Conservation (phyloP, 2,113 vertebrate species). For the Cichladusa arquata region DNA sequence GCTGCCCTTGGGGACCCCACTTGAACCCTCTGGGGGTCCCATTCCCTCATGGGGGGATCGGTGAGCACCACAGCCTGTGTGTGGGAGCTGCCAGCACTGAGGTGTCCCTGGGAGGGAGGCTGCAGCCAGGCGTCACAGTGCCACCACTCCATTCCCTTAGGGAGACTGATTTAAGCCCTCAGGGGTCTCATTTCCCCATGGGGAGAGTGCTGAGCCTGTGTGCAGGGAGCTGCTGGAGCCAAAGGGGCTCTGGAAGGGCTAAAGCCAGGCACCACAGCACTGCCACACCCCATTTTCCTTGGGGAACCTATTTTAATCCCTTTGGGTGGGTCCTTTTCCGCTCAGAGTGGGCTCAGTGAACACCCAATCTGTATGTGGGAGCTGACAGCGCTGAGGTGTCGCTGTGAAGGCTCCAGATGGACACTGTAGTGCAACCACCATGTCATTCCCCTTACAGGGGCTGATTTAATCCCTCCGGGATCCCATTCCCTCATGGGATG, state of each 20-base stretch:
- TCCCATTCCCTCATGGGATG: neutral
- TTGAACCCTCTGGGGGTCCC: neutral
- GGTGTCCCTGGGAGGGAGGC: rapidly evolving
- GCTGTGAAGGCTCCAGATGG: neutral
- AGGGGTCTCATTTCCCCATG: neutral
- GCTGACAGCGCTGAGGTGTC: neutral
- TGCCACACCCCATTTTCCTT: neutral
- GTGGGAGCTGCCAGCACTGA: neutral
- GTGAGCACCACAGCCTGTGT: neutral
- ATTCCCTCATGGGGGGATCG: neutral
- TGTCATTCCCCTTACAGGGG: neutral
- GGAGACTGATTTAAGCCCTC: neutral
- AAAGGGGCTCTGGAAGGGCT: neutral
- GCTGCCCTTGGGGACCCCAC: neutral
- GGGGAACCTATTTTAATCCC: neutral
- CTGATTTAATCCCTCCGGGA: neutral
- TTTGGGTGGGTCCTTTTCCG: neutral
- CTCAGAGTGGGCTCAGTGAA: neutral
- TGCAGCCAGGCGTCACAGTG: neutral
- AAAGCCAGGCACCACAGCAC: neutral
- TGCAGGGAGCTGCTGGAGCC: neutral
- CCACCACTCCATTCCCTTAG: neutral
- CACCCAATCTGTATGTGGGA: neutral
- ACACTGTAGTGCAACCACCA: neutral
- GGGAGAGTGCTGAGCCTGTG: neutral